A percentile compares a stretch with the other conserved stretches of the same genome.
Evolutionary conservation across 2,113 vertebrate genomes (phyloP).

Genomic region (Phocoena phocoena): DNA sequence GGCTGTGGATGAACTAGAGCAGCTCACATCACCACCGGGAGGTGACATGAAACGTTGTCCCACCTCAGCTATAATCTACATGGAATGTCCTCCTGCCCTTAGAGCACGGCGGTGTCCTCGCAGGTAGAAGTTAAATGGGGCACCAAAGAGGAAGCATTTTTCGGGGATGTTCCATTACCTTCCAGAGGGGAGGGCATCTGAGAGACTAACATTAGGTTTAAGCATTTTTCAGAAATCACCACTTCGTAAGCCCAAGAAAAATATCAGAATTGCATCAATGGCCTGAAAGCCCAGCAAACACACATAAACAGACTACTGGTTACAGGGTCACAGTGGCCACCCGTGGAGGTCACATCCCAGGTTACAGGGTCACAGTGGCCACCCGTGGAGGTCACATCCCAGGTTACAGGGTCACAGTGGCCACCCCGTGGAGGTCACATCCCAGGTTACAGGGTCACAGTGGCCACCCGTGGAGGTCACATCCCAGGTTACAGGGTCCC

Average conservation of each 20-base stretch:
- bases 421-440: too few relatives aligned
- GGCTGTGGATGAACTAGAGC: neutral
- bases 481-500: too few relatives aligned
- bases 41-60: rapidly evolving
- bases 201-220: neutral
- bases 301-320: neutral
- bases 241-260: neutral
- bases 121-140: neutral
- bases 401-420: too few relatives aligned
- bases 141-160: neutral
- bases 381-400: too few relatives aligned
- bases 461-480: too few relatives aligned
- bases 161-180: neutral
- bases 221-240: neutral
- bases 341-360: rapidly evolving
- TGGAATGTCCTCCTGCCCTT: neutral
- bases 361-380: too few relatives aligned
- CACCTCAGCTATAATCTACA: too few relatives aligned
- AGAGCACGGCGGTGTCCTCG: neutral
- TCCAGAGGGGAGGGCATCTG: rapidly evolving
- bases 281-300: neutral
- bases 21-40: neutral
- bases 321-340: rapidly evolving
- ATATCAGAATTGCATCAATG: rapidly evolving
- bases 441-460: too few relatives aligned